Percentiles rank a stretch among this genome's conserved stretches.
phyloP scores from a whole-genome alignment of 2,888 invertebrate genomes.

The Drosophila antonietae region DNA sequence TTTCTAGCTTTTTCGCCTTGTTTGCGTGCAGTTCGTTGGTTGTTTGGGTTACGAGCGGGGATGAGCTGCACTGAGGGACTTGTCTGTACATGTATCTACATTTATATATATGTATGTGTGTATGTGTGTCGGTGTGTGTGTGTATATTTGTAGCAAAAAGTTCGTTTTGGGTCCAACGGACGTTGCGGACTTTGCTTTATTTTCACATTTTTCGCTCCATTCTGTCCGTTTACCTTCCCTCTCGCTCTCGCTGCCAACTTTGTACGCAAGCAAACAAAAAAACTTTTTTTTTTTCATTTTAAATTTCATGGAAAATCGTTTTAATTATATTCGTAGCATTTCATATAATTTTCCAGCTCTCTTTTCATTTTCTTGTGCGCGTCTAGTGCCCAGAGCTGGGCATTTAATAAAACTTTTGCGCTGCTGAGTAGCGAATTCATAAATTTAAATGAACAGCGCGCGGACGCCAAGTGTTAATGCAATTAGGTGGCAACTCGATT shows the following conservation, averaged over 20 bases:
- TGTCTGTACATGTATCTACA: neutral
- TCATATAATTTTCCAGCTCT: constrained; percentile 27
- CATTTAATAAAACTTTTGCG: constrained; percentile 40
- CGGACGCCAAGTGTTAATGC: constrained; percentile 63
- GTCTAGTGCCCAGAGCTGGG: constrained; percentile 22
- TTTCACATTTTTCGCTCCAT: constrained; percentile 30
- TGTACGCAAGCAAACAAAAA: constrained; percentile 38
- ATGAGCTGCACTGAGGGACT: constrained; percentile 12
- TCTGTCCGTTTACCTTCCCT: constrained; percentile 11
- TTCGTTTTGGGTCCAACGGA: constrained; percentile 49
- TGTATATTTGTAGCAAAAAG: constrained; percentile 37
- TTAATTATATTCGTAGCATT: constrained; percentile 74
- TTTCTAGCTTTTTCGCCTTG: constrained; percentile 73
- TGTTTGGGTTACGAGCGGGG: constrained; percentile 20
- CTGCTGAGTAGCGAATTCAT: constrained; percentile 58
- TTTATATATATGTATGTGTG: neutral
- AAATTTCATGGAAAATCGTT: constrained; percentile 77
- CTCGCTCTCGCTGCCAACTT: constrained; percentile 30
- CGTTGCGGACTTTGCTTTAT: constrained; percentile 49
- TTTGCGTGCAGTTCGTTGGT: constrained; percentile 71
- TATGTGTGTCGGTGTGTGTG: neutral
- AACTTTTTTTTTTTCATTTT: constrained; percentile 59
- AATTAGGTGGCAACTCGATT: constrained; percentile 60
- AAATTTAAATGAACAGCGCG: constrained; percentile 54
- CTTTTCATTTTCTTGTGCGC: neutral